Base-by-base conservation (phyloP, 1,140 invertebrate species). In the Manduca sexta region DNA sequence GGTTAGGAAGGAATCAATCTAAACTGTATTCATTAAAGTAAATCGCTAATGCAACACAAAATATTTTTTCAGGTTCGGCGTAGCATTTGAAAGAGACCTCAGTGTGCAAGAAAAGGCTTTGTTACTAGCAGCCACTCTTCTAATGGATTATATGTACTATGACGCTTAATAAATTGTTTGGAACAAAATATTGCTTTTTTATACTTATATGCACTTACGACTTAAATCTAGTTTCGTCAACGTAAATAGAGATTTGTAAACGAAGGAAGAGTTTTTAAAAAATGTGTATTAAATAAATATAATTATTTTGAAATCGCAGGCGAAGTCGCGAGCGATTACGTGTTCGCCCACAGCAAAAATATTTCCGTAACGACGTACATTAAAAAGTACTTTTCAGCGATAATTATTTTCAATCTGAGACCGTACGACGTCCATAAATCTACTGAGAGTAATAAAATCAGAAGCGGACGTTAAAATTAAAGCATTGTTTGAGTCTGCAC, bases 91-190 rank as follows among this genome's bases (percentile, higher is more conserved):
- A 1, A 41, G 47, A 6, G 52, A 67, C 5, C 54, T 83, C 3
- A 30, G 52, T 0, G 62, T 63, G 2, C 58, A 69, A 18, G 68
- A 80, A 34, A 80, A 80, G 13, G 73, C 62, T 0, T 43, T 83
- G 0, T 54, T 83, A 0, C 52, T 83, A 4, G 76, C 79, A 4
- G 67, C 73, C 2, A 68, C 74, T 1, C 37, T 83, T 1, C 62
- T 83, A 0, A 53, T 80, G 43, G 71, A 80, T 43, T 83, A 83
- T 43, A 76, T 83, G 74, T 80, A 83, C 41, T 83, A 78, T 34
- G 76, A 83, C 35, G 64, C 60, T n/a, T 76, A 51, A 69, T 39
- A 16, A 17, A 39, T 17, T 13, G 4, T 3, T 39, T 39, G 17
- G 14, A 10, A 3, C 5, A 39, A 11, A 3, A 15, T 39, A 6